Evolutionary conservation across 2,113 vertebrate species (phyloP), one percentile per base, ranked within the genome.

Genomic region (Phoenicopterus ruber): DNA sequence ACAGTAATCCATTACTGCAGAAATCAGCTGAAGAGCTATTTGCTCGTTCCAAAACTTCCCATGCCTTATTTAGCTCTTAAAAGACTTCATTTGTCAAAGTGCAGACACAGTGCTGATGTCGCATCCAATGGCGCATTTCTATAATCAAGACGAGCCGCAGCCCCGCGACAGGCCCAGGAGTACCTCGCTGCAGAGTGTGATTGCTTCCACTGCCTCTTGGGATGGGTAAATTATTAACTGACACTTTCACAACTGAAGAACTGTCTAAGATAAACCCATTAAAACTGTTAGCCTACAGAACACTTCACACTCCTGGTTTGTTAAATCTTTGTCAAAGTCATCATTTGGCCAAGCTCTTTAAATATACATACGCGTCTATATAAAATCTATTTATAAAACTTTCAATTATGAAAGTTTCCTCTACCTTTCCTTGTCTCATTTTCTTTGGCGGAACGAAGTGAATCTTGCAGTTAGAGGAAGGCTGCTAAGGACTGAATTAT

Each of bases 191-290:
- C 74, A 36, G 89, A 69, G 36, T 96, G 74, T 93, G 97, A 98
- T 95, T 97, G 95, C 97, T 97, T 96, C 91, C 93, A 69, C 86
- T 34, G 91, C 82, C 97, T 92, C 98, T 90, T 34, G 80, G 97
- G 98, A 98, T 66, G 52, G 86, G 96, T 98, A 95, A 98, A 98
- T 98, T 97, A 98, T 98, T 98, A 98, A 98, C 97, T 66, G 78
- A 97, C 97, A 98, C 97, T 97, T 96, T 96, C 97, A 97, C 93
- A 97, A 96, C 92, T 92, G 91, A 97, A 97, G 95, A 98, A 97
- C 94, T 96, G 94, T 96, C 97, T 98, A 97, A 97, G 92, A 97
- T 96, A 98, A 98, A 97, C 90, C 97, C 95, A 98, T 98, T 98
- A 98, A 98, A 98, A 98, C 71, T 62, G 95, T 97, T 97, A 97